A percentile compares a stretch with the other conserved stretches of the same genome.
phyloP scores from a whole-genome alignment of 2,113 vertebrate species.

The Cettia cetti region DNA sequence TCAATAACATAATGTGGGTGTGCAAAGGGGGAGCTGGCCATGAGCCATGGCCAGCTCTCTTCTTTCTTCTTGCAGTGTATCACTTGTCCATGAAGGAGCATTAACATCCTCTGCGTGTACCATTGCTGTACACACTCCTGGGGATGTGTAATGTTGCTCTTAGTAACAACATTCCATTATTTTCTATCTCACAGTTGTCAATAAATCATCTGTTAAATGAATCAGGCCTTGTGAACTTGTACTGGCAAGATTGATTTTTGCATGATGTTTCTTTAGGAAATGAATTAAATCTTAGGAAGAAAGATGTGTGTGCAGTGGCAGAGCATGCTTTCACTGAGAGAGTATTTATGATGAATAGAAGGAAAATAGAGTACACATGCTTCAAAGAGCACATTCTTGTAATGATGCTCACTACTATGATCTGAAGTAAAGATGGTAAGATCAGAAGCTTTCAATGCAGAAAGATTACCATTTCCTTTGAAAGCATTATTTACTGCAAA shows the following conservation, averaged over 20 bases:
- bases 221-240: slow-evolving; percentile 25
- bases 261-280: slow-evolving; percentile 36
- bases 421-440: slow-evolving; percentile 39
- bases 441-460: slow-evolving; percentile 45
- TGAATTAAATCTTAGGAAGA: slow-evolving; percentile 44
- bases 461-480: slow-evolving; percentile 38
- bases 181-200: slow-evolving; percentile 29
- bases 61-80: neutral
- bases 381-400: slow-evolving; percentile 58
- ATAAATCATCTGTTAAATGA: slow-evolving; percentile 48
- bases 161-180: slow-evolving; percentile 21
- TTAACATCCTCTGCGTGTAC: neutral
- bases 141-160: neutral
- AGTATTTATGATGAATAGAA: slow-evolving; percentile 46
- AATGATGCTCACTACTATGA: slow-evolving; percentile 32
- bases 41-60: neutral
- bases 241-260: slow-evolving; percentile 36
- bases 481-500: slow-evolving; percentile 56
- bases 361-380: slow-evolving; percentile 26
- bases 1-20: neutral
- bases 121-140: neutral
- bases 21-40: neutral
- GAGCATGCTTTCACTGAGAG: slow-evolving; percentile 23
- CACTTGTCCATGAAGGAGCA: neutral
- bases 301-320: slow-evolving; percentile 11